Base-by-base conservation (phyloP, 2,797 vertebrate species). In the Glossophaga mutica region DNA sequence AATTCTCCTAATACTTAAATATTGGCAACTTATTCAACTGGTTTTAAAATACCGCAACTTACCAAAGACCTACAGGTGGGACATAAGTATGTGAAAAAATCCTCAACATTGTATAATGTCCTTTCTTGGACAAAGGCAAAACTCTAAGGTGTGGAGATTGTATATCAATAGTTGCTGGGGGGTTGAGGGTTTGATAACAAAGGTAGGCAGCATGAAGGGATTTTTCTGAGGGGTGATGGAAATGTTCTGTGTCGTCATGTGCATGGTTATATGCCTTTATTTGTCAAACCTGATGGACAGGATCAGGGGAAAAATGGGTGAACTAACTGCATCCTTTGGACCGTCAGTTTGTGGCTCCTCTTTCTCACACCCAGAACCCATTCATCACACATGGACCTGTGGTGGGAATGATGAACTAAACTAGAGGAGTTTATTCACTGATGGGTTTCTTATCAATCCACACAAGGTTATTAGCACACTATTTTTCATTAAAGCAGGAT, bases 41-140 rank as follows among this genome's bases (percentile, higher is more conserved):
- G 50, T 34, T 83, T 96, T 78, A 91, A 95, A 92, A 86, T 19
- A 79, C 9, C 88, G 11, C 32, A 74, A 42, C 39, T 90, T 85
- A 91, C 59, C 52, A 81, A 44, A 92, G 84, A 86, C 55, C 57
- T 14, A 87, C 18, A 57, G 55, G 39, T 46, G 77, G 37, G 46
- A 90, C 50, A 89, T 62, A 83, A 90, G 21, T 14, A 52, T 21
- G 10, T 82, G 59, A 62, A 92, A 77, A 87, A 67, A 82, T 32
- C 11, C 26, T 57, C 37, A 37, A 22, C 14, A 59, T 34, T 44
- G n/a, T 44, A 9, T 21, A 34, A 92, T 32, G 76, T 94, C 52
- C 26, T 89, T 73, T 85, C 44, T 42, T 34, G 48, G 70, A 79
- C 55, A 62, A 87, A 76, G 86, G 29, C 22, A 92, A 32, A 94